These are phyloP conservation scores for Patiria pectinifera DNA, from an alignment of 53 echinoderm and acorn worm species.

Conservation along the genomic window DNA sequence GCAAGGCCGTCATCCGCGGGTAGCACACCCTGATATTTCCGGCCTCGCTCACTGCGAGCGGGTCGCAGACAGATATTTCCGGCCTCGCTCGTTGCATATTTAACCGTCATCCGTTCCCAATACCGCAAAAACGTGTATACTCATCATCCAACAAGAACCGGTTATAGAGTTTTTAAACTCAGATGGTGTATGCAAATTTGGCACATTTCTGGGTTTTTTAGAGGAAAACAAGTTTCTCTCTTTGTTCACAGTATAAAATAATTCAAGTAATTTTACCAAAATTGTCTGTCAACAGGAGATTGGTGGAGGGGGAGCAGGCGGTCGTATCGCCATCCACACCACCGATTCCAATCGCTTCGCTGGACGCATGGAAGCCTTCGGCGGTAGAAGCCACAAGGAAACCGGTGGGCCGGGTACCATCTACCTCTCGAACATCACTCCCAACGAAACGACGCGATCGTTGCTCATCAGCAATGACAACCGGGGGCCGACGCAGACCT, in stretches of 20 bases:
- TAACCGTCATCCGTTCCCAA: too few relatives aligned
- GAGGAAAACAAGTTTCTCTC: too few relatives aligned
- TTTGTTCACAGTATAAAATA: neutral
- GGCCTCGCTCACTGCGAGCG: too few relatives aligned
- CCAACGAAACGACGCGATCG: constrained; percentile 65
- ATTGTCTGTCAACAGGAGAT: constrained; percentile 64
- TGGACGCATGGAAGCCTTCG: constrained; percentile 79
- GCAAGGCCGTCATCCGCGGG: too few relatives aligned
- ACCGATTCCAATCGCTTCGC: constrained; percentile 66
- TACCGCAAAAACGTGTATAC: too few relatives aligned
- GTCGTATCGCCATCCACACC: constrained; percentile 83
- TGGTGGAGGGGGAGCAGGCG: constrained; percentile 92
- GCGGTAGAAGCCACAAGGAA: constrained; percentile 78
- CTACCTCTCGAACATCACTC: constrained; percentile 69
- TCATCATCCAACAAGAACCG: too few relatives aligned
- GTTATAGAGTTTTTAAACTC: too few relatives aligned
- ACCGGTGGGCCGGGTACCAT: constrained; percentile 85
- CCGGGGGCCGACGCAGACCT: constrained; percentile 54
- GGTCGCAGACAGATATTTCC: too few relatives aligned
- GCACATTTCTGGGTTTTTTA: too few relatives aligned
- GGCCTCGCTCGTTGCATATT: too few relatives aligned
- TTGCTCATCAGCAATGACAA: constrained; percentile 76
- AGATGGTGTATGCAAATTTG: too few relatives aligned
- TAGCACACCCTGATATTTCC: too few relatives aligned
- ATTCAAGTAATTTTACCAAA: neutral